Evolutionary conservation across 2,797 vertebrate species (phyloP).

Genomic region (Hozukius guyotensis): DNA sequence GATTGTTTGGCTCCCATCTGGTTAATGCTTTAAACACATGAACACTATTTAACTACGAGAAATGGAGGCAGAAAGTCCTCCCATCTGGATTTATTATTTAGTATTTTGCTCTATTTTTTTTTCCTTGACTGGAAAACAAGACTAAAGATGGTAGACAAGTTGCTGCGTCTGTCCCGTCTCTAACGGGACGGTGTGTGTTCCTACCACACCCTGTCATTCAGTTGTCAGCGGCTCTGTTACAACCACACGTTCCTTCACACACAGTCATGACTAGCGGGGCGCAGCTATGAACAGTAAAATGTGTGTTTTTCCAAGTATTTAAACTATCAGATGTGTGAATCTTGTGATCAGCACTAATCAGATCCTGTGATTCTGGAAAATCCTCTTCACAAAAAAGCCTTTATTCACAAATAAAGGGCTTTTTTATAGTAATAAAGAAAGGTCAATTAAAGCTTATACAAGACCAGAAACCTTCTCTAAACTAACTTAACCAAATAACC

Average conservation of each 20-base stretch:
- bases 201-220: constrained; percentile 73
- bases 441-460: background rate
- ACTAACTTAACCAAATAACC: background rate
- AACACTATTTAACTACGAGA: background rate
- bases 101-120: background rate
- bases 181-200: constrained; percentile 25
- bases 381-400: background rate
- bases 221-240: constrained; percentile 54
- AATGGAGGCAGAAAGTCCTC: background rate
- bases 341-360: background rate
- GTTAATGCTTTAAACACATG: constrained; percentile 45
- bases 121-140: background rate
- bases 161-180: constrained; percentile 15
- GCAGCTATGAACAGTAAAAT: background rate
- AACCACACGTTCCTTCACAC: constrained; percentile 38
- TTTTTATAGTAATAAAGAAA: background rate
- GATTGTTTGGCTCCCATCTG: constrained; percentile 39
- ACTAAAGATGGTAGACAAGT: constrained; percentile 37
- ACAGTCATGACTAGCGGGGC: constrained; percentile 13
- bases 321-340: background rate
- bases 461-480: background rate
- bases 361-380: background rate
- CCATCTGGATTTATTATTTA: constrained; percentile 16
- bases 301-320: constrained; percentile 14
- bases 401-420: no score